Base-by-base conservation (phyloP, 2,888 invertebrate species). In the Eupithecia pulchellata region DNA sequence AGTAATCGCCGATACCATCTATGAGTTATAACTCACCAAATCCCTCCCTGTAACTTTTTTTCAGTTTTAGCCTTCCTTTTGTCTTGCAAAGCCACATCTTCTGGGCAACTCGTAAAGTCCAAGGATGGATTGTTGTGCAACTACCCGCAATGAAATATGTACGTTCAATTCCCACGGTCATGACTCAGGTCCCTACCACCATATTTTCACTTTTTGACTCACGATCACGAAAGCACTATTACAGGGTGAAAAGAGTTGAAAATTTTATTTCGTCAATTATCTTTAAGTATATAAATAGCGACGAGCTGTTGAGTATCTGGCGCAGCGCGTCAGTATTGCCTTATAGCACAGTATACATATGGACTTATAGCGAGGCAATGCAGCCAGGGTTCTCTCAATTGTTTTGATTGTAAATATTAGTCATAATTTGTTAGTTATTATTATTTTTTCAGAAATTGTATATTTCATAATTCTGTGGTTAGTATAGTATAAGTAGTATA, bases 91-190 rank as follows among this genome's bases (percentile, higher is more conserved):
- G 71, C 65, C 61, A 68, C 68, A 66, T 66, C 71, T 61, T 61
- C 62, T 61, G 32, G 39, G 64, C 63, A 68, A 72, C 65, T 72
- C 72, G 68, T 72, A 72, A 72, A 68, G 68, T 72, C 72, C 66
- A 52, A 72, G 72, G 63, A 66, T 66, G 66, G 66, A 68, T 72
- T 68, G 72, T 68, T 72, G 72, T 72, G 72, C 66, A 72, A 68
- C 68, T 72, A 68, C 62, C 68, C 72, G 72, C 72, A 72, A 72
- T 72, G 65, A 72, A 72, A 72, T 72, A 72, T 72, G 72, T 65
- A 72, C 66, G 72, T 66, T 68, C 72, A 66, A 72, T 72, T 39
- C 71, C 68, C 66, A 72, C 66, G 29, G 63, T 65, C 29, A 58
- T 42, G 36, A 47, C 39, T 65, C 29, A 58, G 57, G 36, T 47